These are phyloP conservation scores for Oligia strigilis DNA, from an alignment of 2,888 invertebrate species.

Conservation along the genomic window DNA sequence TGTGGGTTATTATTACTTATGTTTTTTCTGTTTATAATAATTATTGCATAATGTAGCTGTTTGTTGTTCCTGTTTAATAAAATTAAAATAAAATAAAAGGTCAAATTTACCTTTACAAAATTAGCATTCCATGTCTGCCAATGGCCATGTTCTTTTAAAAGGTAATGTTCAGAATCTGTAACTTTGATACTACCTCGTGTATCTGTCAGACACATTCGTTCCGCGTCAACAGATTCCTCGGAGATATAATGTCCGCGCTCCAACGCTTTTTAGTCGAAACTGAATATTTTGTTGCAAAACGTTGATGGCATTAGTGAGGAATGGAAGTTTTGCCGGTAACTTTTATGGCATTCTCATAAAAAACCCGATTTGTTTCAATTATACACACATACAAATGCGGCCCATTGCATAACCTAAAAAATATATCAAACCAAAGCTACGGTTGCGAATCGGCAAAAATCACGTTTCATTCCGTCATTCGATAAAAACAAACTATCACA, in stretches of 20 bases:
- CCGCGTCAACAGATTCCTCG: slow-evolving; percentile 28
- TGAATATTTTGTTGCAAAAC: neutral
- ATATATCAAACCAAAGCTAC: neutral
- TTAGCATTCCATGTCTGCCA: neutral
- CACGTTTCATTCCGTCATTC: slow-evolving; percentile 18
- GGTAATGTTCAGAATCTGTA: neutral
- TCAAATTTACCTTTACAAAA: neutral
- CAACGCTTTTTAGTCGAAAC: neutral
- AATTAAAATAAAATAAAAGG: too few relatives aligned
- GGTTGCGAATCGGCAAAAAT: neutral
- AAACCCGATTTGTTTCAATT: neutral
- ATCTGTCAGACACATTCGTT: slow-evolving; percentile 28
- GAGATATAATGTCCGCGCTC: slow-evolving; percentile 30
- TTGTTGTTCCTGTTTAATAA: too few relatives aligned
- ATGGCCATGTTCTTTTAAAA: neutral
- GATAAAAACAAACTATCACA: slow-evolving; percentile 28
- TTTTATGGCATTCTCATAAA: neutral
- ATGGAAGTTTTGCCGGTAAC: neutral
- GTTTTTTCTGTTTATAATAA: too few relatives aligned
- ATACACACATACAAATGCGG: neutral
- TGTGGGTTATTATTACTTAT: too few relatives aligned
- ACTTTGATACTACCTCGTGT: slow-evolving; percentile 28
- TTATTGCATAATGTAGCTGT: too few relatives aligned
- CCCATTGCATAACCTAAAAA: neutral
- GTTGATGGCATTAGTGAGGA: neutral